Evolutionary conservation across 2,888 invertebrate genomes (phyloP), one percentile per base, ranked within the genome.

Genomic region (Cephalotes varians): DNA sequence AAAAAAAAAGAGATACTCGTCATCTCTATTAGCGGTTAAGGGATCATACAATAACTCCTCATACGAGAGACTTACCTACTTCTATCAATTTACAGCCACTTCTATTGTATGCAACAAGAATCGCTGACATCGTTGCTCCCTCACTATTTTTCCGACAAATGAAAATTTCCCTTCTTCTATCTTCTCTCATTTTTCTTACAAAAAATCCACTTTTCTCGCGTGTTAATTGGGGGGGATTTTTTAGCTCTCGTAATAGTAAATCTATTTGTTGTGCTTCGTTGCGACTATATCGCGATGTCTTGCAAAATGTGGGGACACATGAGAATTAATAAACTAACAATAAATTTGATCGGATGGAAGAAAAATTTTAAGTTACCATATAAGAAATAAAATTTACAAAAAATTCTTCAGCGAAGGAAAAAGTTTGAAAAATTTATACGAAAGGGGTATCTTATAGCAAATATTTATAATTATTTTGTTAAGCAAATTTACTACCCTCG

Each of bases 41-140:
- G 12, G 51, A 84, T 81, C 56, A 47, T 72, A 83, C 80, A 77
- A 84, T 86, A 84, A 86, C 60, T 10, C 9, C 10, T 71, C 51
- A 54, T 81, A 2, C 12, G 60, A 64, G 37, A 37, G 65, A 47
- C 28, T 58, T 18, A 0, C 31, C 34, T 60, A 62, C 49, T 18
- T 31, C 60, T 82, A 82, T 84, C 72, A 86, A 82, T 83, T 56
- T 62, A 74, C 58, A 54, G 82, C 54, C 25, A 40, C n/a, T 40
- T 12, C 15, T 25, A 21, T 67, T 49, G 47, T 47, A 69, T 18
- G 79, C 76, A 81, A 82, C 21, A 21, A 80, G 82, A 69, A 34
- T 31, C 15, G 31, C 67, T 67, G 31, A 88, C 82, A 47, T 18
- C 69, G 56, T 60, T 64, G 40, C 76, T 76, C 34, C 37, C 56